Percentiles rank a stretch among this genome's conserved stretches.
phyloP scores from a whole-genome alignment of 2,888 invertebrate species.

The Pyrochroa serraticornis region DNA sequence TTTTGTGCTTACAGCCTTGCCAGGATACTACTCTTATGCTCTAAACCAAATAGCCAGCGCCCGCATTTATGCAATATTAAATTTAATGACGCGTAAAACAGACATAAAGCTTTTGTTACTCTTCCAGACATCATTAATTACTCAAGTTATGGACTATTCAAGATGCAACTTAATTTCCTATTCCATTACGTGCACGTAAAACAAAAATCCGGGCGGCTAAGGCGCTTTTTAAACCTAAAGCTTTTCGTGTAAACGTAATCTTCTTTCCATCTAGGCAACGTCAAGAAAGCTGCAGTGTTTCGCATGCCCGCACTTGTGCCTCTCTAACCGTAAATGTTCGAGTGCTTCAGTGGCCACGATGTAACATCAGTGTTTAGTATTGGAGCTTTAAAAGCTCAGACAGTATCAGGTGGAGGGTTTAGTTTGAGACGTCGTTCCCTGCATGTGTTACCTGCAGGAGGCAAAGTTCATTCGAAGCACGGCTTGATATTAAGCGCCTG shows the following conservation, averaged over 20 bases:
- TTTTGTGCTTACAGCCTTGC: conserved; percentile 5
- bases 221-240: too few species aligned
- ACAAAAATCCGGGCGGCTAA: too few species aligned
- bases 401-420: conserved; percentile 18
- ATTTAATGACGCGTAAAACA: conserved; percentile 8
- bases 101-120: background rate
- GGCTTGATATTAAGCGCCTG: conserved; percentile 43
- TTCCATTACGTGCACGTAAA: too few species aligned
- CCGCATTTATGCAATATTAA: background rate
- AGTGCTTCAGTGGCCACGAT: conserved; percentile 8
- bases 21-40: background rate
- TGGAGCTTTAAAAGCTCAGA: conserved; percentile 21
- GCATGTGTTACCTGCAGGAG: conserved; percentile 45
- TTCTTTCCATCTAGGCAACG: too few species aligned
- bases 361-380: conserved; percentile 10
- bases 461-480: conserved; percentile 41
- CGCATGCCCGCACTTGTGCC: background rate
- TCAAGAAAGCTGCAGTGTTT: too few species aligned
- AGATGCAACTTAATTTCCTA: too few species aligned
- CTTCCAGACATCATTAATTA: too few species aligned
- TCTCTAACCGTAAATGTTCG: conserved; percentile 1
- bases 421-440: conserved; percentile 36
- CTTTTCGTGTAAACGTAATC: too few species aligned
- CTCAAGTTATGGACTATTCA: too few species aligned
- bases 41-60: background rate